phyloP scores from a whole-genome alignment of 2,797 vertebrate genomes.

The Aldrovandia affinis region DNA sequence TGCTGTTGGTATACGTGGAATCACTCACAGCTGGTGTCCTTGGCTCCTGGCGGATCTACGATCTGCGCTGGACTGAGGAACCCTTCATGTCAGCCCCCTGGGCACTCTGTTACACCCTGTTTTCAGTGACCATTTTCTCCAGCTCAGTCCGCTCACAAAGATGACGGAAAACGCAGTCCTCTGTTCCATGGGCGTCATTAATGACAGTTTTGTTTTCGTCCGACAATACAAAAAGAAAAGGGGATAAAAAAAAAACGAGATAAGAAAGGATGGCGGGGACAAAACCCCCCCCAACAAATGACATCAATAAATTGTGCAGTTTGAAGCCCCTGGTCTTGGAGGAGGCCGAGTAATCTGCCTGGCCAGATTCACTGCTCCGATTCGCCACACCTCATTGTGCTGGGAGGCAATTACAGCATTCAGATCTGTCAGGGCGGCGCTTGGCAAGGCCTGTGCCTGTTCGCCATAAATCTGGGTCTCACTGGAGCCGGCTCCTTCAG shows the following conservation, averaged over 20 bases:
- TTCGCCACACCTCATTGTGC: slow-evolving; percentile 28
- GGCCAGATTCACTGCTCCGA: slow-evolving; percentile 13
- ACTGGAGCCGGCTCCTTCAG: neutral
- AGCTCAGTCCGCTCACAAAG: neutral
- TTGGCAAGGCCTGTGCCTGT: neutral
- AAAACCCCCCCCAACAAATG: neutral
- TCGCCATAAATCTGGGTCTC: slow-evolving; percentile 27
- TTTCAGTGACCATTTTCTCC: too few relatives aligned
- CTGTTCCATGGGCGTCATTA: neutral
- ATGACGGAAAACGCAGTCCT: neutral
- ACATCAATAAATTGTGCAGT: slow-evolving; percentile 3
- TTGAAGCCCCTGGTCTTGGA: neutral
- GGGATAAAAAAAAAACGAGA: neutral
- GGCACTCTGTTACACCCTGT: too few relatives aligned
- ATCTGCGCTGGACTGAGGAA: too few relatives aligned
- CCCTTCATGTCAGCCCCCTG: too few relatives aligned
- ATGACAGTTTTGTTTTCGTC: neutral
- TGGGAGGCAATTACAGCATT: slow-evolving; percentile 19
- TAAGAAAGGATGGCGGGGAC: neutral
- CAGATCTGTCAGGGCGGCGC: neutral
- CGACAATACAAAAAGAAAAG: neutral
- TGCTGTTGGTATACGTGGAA: too few relatives aligned
- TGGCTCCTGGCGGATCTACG: too few relatives aligned
- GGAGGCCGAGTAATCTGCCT: neutral
- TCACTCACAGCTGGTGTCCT: too few relatives aligned